A percentile compares a stretch with the other conserved stretches of the same genome.
These are phyloP conservation scores for Parasteatoda lunata DNA, from an alignment of 2,888 invertebrate genomes.

Conservation along the genomic window DNA sequence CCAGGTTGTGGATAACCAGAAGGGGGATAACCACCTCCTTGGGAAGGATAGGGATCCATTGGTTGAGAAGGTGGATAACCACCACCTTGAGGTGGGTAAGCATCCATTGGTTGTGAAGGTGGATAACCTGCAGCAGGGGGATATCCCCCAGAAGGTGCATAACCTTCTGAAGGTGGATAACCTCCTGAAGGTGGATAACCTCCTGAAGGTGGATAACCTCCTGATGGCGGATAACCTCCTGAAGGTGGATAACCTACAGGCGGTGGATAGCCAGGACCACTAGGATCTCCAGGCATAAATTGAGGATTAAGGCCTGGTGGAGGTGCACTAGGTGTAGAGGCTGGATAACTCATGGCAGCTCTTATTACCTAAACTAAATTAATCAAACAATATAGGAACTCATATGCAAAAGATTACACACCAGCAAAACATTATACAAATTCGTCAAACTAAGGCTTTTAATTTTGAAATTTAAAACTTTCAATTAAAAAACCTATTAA, in stretches of 20 bases:
- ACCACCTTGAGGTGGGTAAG: conserved; percentile 8
- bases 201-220: conserved; percentile 27
- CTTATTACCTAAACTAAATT: not conserved
- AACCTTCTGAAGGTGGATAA: conserved; percentile 1
- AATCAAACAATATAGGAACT: too few relatives aligned
- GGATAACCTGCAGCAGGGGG: conserved; percentile 36
- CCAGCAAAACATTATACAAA: too few relatives aligned
- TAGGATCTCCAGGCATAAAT: conserved; percentile 10
- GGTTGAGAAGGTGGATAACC: conserved; percentile 12
- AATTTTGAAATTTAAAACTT: too few relatives aligned
- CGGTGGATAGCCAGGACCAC: conserved; percentile 24
- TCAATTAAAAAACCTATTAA: too few relatives aligned
- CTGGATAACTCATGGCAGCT: conserved; percentile 31
- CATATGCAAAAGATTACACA: too few relatives aligned
- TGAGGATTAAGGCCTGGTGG: conserved; percentile 54
- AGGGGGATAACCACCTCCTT: conserved; percentile 17
- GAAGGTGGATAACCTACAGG: conserved; percentile 41
- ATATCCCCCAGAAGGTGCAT: conserved; percentile 21
- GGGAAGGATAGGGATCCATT: conserved; percentile 8
- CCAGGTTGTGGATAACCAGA: conserved; percentile 18
- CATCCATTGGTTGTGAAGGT: not conserved
- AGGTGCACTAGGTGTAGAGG: conserved; percentile 42
- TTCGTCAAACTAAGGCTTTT: too few relatives aligned
- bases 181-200: conserved; percentile 16
- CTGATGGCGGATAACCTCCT: conserved; percentile 25